These are phyloP conservation scores for Ormyrus rosae DNA, from an alignment of 2,888 invertebrate species.

Conservation along the genomic window DNA sequence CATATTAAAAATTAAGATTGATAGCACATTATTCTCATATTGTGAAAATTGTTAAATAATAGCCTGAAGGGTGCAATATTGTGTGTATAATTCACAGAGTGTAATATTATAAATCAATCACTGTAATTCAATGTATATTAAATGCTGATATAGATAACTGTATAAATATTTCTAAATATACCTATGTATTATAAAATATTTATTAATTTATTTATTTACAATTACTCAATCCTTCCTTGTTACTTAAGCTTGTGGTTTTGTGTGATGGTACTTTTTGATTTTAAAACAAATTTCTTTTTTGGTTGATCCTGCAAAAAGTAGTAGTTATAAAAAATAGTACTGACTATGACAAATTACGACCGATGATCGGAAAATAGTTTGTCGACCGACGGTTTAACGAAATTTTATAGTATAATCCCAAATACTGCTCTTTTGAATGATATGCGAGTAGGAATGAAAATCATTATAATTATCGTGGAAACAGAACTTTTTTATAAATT, in stretches of 20 bases:
- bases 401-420: too few relatives aligned
- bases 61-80: slow-evolving; percentile 65
- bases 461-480: too few relatives aligned
- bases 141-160: slow-evolving; percentile 65
- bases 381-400: too few relatives aligned
- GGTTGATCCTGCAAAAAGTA: slow-evolving; percentile 33
- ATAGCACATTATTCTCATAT: slow-evolving; percentile 66
- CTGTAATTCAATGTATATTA: slow-evolving; percentile 73
- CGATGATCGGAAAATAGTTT: too few relatives aligned
- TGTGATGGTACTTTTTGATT: slow-evolving; percentile 64
- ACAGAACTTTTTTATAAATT: too few relatives aligned
- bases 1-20: slow-evolving; percentile 60
- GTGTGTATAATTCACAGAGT: slow-evolving; percentile 70
- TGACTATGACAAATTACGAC: neutral
- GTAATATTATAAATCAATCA: slow-evolving; percentile 65
- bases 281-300: slow-evolving; percentile 58
- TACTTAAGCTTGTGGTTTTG: slow-evolving; percentile 16
- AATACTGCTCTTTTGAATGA: too few relatives aligned
- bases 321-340: slow-evolving; percentile 35
- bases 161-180: slow-evolving; percentile 75
- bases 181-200: slow-evolving; percentile 66
- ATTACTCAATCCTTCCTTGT: neutral
- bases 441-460: too few relatives aligned
- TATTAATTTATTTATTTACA: slow-evolving; percentile 36
- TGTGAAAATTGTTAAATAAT: slow-evolving; percentile 64